phyloP scores from a whole-genome alignment of 2,797 vertebrate species.

The Lycodopsis pacificus region DNA sequence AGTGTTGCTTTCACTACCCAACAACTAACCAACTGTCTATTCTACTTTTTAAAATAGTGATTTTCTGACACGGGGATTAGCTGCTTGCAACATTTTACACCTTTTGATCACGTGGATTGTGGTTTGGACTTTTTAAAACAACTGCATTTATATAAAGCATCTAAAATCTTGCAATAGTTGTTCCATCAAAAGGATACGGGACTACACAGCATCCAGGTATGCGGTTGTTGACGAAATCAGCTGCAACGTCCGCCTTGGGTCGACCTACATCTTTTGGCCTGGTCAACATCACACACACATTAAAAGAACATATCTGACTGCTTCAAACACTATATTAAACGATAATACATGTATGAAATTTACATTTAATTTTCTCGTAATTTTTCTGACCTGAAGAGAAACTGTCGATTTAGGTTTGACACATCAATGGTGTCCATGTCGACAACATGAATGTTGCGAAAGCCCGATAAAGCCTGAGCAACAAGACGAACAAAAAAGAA shows the following conservation, averaged over 20 bases:
- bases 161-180: not conserved
- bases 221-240: conserved; percentile 91
- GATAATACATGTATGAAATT: not conserved
- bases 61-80: not conserved
- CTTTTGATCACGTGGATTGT: not conserved
- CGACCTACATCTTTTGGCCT: conserved; percentile 93
- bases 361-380: not conserved
- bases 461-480: conserved; percentile 89
- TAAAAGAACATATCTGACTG: not conserved
- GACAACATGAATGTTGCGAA: conserved; percentile 92
- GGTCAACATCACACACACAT: conserved; percentile 38
- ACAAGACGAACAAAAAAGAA: not conserved
- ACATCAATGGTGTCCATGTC: conserved; percentile 97
- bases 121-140: not conserved
- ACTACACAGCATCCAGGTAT: conserved; percentile 89
- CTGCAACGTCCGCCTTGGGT: conserved; percentile 93
- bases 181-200: conserved; percentile 89
- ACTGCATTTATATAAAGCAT: not conserved
- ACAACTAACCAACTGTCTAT: not conserved
- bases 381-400: conserved; percentile 91
- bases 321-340: not conserved
- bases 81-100: not conserved
- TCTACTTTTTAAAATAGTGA: not conserved
- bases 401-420: conserved; percentile 94
- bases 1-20: not conserved